A percentile compares a stretch with the other conserved stretches of the same genome.
phyloP scores from a whole-genome alignment of 2,113 vertebrate genomes.

The Vulpes ferrilata region DNA sequence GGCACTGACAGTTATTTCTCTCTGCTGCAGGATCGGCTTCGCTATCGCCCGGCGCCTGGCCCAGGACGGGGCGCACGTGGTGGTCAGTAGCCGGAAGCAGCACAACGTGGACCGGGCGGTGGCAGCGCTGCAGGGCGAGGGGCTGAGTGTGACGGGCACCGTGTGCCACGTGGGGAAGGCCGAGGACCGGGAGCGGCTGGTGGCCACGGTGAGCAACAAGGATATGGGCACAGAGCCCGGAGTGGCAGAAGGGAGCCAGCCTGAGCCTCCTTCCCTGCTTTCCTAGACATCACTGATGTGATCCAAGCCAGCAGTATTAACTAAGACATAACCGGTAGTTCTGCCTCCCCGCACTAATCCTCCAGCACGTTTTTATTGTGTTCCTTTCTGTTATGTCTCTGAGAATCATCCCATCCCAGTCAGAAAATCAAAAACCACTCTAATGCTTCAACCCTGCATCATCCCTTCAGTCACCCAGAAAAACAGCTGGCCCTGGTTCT shows the following conservation, averaged over 20 bases:
- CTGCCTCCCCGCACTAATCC: neutral
- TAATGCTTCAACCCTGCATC: neutral
- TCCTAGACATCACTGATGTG: neutral
- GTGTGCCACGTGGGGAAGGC: constrained; percentile 92
- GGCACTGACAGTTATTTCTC: neutral
- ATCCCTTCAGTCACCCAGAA: neutral
- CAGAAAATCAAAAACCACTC: constrained; percentile 33
- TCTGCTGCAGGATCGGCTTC: constrained; percentile 90
- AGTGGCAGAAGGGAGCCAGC: neutral
- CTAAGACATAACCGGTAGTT: neutral
- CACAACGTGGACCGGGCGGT: constrained; percentile 92
- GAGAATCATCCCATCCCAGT: neutral
- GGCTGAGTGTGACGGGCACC: constrained; percentile 90
- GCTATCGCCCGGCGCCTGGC: constrained; percentile 91
- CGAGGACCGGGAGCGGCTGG: constrained; percentile 90
- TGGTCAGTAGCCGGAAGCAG: constrained; percentile 93
- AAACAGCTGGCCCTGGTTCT: neutral
- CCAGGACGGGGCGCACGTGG: constrained; percentile 91
- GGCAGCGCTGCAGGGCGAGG: constrained; percentile 86
- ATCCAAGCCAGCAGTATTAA: neutral
- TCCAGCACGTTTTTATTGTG: neutral
- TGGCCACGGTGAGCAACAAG: constrained; percentile 87
- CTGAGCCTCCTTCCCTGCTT: neutral
- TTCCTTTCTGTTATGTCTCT: neutral
- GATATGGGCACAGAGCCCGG: constrained; percentile 8